These are phyloP conservation scores for Saccopteryx bilineata DNA, from an alignment of 2,113 vertebrate species.

Conservation along the genomic window DNA sequence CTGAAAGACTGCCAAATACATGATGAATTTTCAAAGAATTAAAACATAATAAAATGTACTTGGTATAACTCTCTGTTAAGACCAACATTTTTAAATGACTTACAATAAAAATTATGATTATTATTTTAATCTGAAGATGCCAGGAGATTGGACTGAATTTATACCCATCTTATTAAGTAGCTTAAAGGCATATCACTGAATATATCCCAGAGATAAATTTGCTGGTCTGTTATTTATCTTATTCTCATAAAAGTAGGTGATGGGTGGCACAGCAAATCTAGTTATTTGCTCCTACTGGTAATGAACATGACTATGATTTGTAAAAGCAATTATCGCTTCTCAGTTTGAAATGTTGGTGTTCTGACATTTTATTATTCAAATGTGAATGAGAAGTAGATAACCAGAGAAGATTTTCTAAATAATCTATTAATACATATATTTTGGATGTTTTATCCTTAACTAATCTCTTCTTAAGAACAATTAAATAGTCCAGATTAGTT, in stretches of 20 bases:
- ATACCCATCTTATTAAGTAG: not conserved
- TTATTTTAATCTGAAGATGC: constrained; percentile 26
- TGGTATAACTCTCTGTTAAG: not conserved
- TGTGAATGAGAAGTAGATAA: not conserved
- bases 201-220: constrained; percentile 7
- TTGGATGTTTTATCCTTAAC: constrained; percentile 15
- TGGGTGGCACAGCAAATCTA: not conserved
- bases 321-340: constrained; percentile 30
- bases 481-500: not conserved
- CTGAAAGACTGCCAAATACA: constrained; percentile 39
- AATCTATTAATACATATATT: not conserved
- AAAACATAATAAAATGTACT: constrained; percentile 42
- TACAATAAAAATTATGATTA: not conserved
- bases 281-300: constrained; percentile 29
- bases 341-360: constrained; percentile 30
- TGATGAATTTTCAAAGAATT: constrained; percentile 45
- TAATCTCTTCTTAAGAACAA: constrained; percentile 4
- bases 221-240: not conserved
- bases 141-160: constrained; percentile 3
- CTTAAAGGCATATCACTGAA: not conserved
- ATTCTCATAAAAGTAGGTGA: constrained; percentile 17
- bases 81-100: constrained; percentile 18
- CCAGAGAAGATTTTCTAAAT: not conserved
- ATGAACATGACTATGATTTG: not conserved
- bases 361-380: constrained; percentile 57